Conservation (phyloP, 2,888 invertebrate genomes). For the Drosophila buzzatii region DNA sequence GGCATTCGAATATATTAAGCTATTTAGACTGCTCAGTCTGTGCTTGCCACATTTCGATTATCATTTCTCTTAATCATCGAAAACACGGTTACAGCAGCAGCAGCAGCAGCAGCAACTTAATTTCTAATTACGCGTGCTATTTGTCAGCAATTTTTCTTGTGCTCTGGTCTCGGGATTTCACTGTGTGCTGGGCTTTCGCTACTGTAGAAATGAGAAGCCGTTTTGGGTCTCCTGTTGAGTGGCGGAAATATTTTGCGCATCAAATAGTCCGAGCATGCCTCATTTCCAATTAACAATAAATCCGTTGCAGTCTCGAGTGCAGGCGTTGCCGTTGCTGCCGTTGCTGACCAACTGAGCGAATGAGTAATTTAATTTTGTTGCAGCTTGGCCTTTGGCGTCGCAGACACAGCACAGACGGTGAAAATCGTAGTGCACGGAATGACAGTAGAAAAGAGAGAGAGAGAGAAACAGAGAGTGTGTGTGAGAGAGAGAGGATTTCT, state of each 20-base stretch:
- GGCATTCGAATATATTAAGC: not conserved
- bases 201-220: constrained; percentile 31
- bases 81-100: constrained; percentile 45
- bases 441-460: constrained; percentile 18
- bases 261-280: constrained; percentile 77
- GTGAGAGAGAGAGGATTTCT: constrained; percentile 3
- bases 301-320: constrained; percentile 71
- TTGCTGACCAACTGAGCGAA: constrained; percentile 76
- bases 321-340: constrained; percentile 19
- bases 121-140: constrained; percentile 79
- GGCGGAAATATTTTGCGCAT: constrained; percentile 77
- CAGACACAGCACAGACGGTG: constrained; percentile 53
- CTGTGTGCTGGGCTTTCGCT: constrained; percentile 5
- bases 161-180: constrained; percentile 2
- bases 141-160: constrained; percentile 67
- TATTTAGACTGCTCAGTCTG: constrained; percentile 1
- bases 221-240: constrained; percentile 61
- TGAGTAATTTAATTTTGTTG: constrained; percentile 79
- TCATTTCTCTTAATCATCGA: constrained; percentile 71
- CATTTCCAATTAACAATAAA: constrained; percentile 79
- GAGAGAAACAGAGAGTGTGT: not conserved
- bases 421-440: constrained; percentile 26
- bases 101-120: constrained; percentile 66
- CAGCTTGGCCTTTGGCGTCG: constrained; percentile 72
- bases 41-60: constrained; percentile 57